A percentile compares a stretch with the other conserved stretches of the same genome.
phyloP scores from a whole-genome alignment of 2,797 vertebrate genomes.

The Crocodylus rhombifer region DNA sequence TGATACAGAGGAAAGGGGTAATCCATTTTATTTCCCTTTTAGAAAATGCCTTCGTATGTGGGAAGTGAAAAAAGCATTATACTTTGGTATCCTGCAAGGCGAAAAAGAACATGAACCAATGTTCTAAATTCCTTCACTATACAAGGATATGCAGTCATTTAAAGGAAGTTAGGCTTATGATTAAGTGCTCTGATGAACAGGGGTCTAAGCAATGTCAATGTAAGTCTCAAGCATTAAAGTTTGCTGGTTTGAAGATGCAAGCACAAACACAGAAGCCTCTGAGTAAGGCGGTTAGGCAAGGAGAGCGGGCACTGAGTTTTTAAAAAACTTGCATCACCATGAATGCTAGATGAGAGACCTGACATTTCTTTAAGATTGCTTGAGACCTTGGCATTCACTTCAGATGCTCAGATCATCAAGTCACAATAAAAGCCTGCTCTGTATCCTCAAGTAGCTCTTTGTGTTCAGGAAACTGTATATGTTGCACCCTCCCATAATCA shows the following conservation, averaged over 20 bases:
- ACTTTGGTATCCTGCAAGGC: neutral
- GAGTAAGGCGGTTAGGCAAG: neutral
- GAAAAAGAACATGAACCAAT: neutral
- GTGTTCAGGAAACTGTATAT: slow-evolving; percentile 1
- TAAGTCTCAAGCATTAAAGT: neutral
- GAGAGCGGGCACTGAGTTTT: fast-evolving
- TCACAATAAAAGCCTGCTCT: neutral
- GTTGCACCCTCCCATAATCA: neutral
- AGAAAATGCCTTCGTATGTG: neutral
- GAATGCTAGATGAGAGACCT: neutral
- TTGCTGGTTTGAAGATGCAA: neutral
- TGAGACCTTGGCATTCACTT: neutral
- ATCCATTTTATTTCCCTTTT: neutral
- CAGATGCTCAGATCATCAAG: neutral
- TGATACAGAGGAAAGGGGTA: neutral
- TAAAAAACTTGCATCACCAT: neutral
- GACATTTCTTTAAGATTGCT: neutral
- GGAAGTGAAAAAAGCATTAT: neutral
- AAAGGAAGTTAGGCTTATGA: neutral
- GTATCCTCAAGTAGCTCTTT: neutral
- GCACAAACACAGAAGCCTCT: neutral
- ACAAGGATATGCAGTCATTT: neutral
- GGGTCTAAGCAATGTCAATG: fast-evolving
- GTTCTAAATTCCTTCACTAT: neutral
- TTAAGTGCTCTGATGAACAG: neutral